phyloP scores from a whole-genome alignment of 2,888 invertebrate genomes.

The Bugula neritina region DNA sequence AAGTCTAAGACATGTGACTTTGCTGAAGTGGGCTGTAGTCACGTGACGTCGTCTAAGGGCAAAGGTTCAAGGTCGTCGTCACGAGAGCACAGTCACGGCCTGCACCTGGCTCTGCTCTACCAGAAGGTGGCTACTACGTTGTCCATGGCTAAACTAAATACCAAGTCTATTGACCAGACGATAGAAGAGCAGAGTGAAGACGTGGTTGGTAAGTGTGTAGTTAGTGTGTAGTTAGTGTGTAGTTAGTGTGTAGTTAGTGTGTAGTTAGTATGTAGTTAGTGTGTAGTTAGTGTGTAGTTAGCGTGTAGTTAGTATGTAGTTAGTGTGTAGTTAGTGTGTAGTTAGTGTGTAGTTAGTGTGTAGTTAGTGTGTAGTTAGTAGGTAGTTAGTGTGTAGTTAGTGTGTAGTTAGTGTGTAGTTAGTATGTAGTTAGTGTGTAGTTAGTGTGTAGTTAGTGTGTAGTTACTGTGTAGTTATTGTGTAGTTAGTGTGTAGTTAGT shows the following conservation, averaged over 20 bases:
- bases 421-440: too few species aligned
- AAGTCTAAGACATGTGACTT: constrained; percentile 12
- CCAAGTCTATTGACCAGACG: neutral
- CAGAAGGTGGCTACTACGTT: neutral
- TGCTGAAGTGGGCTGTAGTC: neutral
- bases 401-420: neutral
- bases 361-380: too few species aligned
- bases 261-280: too few species aligned
- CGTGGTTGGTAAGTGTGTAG: neutral
- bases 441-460: neutral
- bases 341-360: too few species aligned
- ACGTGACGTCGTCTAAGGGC: neutral
- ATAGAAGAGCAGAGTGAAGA: neutral
- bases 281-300: neutral
- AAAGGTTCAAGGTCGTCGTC: neutral
- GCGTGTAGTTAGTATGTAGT: too few species aligned
- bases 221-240: too few species aligned
- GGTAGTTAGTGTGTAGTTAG: too few species aligned
- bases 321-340: neutral
- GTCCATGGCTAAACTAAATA: neutral
- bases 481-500: too few species aligned
- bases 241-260: too few species aligned
- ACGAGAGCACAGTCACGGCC: neutral
- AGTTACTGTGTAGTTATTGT: too few species aligned
- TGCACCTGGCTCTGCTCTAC: neutral